Conservation (phyloP, 2,888 invertebrate species). For the Cryptophagus acutangulus region DNA sequence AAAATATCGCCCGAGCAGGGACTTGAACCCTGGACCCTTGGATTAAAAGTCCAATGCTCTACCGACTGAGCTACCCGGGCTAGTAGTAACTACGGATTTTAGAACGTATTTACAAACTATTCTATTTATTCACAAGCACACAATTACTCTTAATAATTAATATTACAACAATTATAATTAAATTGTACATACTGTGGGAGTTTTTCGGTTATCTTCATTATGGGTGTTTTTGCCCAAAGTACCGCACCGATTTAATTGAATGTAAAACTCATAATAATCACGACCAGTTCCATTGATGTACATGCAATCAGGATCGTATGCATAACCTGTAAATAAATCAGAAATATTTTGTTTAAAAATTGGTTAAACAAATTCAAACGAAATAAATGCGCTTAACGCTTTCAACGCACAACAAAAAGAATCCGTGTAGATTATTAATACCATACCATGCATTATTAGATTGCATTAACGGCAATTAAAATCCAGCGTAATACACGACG, state of each 20-base stretch:
- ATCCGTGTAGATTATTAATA: too few species aligned
- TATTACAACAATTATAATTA: constrained; percentile 3
- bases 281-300: constrained; percentile 90
- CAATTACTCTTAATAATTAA: too few species aligned
- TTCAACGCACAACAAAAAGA: too few species aligned
- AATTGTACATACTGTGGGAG: constrained; percentile 68
- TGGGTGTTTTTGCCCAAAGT: constrained; percentile 84
- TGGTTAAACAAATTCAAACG: constrained; percentile 9
- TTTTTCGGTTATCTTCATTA: constrained; percentile 77
- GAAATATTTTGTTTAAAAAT: too few species aligned
- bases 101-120: not conserved
- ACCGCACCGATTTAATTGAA: constrained; percentile 87
- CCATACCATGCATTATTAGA: too few species aligned
- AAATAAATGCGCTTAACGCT: too few species aligned
- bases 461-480: too few species aligned
- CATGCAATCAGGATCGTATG: constrained; percentile 91
- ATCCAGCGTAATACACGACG: too few species aligned
- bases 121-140: not conserved
- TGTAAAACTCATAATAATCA: constrained; percentile 90
- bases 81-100: not conserved
- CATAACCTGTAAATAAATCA: constrained; percentile 64
- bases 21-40: constrained; percentile 72
- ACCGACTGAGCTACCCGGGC: constrained; percentile 69
- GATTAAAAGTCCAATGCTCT: constrained; percentile 70
- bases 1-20: constrained; percentile 58